Evolutionary conservation across 2,797 vertebrate genomes (phyloP), one percentile per base, ranked within the genome.

Genomic region (Linurgus olivaceus): DNA sequence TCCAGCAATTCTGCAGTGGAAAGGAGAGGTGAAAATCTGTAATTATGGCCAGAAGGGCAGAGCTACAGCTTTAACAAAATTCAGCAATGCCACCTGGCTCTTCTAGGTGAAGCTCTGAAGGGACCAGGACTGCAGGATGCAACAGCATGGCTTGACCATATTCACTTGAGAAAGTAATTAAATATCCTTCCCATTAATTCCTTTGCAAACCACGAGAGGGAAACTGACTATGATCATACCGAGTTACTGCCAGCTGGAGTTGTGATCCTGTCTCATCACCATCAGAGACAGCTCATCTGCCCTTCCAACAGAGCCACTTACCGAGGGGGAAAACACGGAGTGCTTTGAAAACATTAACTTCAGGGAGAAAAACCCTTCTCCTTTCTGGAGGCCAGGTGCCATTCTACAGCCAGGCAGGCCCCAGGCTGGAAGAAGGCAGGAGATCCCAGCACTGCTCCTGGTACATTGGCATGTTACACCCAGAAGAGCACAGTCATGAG

Each of bases 121-220:
- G 37, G 37, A 63, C 26, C 24, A 68, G 29, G 25, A 48, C 44
- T 88, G 29, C 90, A 88, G 61, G 25, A 72, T 59, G 3, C 51
- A 35, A 50, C 55, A 54, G 23, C 52, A 29, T 9, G 40, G 29
- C 17, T 80, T 79, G 47, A 48, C 33, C 59, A 7, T 82, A 40
- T 50, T 92, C 70, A 59, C 52, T 47, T 79, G 57, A 33, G 37
- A 76, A 82, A 72, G 11, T 59, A 79, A 93, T 95, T 94, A 84
- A 91, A 79, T 86, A 86, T 75, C 65, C 14, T 89, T 86, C 61
- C 62, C 91, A 81, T 90, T 91, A 91, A 90, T 96, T 93, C 90
- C 75, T 86, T 89, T 68, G 59, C 68, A 88, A 96, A 80, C 90
- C 91, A 84, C 42, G 21, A 95, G 96, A 95, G 93, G 94, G 90